phyloP scores from a whole-genome alignment of 2,113 vertebrate species.

The Montifringilla adamsi region DNA sequence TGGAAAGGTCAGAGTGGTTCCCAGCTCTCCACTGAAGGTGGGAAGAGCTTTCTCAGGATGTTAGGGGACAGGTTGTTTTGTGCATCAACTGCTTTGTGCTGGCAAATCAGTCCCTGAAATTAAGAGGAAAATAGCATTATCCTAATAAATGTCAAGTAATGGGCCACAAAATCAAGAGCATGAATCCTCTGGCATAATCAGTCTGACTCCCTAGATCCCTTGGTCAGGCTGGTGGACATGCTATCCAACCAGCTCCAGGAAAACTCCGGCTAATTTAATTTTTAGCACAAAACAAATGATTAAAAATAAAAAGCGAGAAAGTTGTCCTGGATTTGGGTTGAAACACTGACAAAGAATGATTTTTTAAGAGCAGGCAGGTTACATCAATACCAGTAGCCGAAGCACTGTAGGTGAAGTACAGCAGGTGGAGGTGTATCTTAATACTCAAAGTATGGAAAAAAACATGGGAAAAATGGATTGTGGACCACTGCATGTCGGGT shows the following conservation, averaged over 20 bases:
- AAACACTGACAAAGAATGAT: not conserved
- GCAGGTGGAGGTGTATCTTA: not conserved
- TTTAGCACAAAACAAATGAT: not conserved
- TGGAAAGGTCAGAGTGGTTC: not conserved
- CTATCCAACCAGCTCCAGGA: not conserved
- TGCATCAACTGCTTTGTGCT: rapidly evolving
- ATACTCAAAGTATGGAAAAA: not conserved
- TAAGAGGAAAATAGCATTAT: not conserved
- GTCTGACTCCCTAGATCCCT: not conserved
- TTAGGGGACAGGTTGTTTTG: not conserved
- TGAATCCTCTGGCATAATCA: not conserved
- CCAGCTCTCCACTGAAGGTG: not conserved
- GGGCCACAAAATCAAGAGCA: not conserved
- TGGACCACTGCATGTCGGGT: not conserved
- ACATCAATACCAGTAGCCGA: not conserved
- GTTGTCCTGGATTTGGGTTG: not conserved
- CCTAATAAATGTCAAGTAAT: not conserved
- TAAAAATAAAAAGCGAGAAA: not conserved
- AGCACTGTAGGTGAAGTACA: not conserved
- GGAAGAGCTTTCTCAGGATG: not conserved
- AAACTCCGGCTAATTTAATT: not conserved
- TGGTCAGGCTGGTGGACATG: not conserved
- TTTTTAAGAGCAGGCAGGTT: not conserved
- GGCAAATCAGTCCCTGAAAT: not conserved
- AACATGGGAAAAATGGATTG: not conserved